Percentiles rank a stretch among this genome's conserved stretches.
Conservation (phyloP, 2,113 vertebrate genomes). For the Damaliscus lunatus region DNA sequence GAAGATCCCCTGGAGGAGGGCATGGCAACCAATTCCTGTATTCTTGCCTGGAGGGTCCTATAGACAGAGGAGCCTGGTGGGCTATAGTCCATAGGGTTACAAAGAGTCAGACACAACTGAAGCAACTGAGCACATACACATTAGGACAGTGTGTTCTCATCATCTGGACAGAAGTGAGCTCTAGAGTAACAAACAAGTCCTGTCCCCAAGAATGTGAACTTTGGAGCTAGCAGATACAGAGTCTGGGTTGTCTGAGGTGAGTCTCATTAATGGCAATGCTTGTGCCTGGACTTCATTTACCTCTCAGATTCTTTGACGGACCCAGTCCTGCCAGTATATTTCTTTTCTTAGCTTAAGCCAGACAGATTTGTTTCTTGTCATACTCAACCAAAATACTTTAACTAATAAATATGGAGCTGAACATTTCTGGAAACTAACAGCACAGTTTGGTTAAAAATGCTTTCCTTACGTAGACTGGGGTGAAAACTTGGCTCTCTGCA, state of each 20-base stretch:
- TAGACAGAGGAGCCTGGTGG: background rate
- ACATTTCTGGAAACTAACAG: background rate
- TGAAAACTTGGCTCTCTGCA: background rate
- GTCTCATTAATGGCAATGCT: background rate
- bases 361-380: background rate
- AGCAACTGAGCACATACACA: background rate
- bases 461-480: background rate
- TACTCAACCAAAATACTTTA: background rate
- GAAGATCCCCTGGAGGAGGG: background rate
- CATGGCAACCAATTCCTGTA: background rate
- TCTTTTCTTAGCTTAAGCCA: background rate
- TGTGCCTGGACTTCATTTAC: background rate
- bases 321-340: background rate
- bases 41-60: background rate
- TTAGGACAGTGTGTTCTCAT: background rate
- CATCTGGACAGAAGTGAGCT: background rate
- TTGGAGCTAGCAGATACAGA: background rate
- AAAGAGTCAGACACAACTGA: background rate
- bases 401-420: background rate
- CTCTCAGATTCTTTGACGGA: background rate
- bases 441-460: background rate
- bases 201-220: background rate
- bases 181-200: background rate
- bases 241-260: background rate
- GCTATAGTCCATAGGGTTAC: background rate